Base-by-base conservation (phyloP, 2,113 vertebrate genomes). In the Glaucidium brasilianum region DNA sequence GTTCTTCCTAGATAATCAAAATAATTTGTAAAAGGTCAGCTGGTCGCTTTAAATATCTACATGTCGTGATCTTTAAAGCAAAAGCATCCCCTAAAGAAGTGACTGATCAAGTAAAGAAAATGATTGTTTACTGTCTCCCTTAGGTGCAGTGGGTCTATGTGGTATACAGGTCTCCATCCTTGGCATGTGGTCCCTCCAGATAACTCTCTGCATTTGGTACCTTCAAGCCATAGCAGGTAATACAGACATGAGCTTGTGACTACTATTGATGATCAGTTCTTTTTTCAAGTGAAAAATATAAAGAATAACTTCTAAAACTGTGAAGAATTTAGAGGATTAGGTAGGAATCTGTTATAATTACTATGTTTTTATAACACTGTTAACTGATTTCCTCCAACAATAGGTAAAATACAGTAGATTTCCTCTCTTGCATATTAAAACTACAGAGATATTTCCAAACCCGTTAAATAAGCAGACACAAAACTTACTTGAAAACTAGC, bases 1-100 rank as follows among this genome's bases (percentile, higher is more conserved):
- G 98, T 99, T 99, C 98, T 99, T 99, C 97, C 99, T 99, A 98
- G 43, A 97, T 64, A 26, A 97, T 37, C 83, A 94, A 97, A 94
- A 96, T 79, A 78, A 89, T 90, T 96, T 96, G 93, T 86, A 80
- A 96, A 96, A 96, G 67, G 88, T 98, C 69, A 98, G 82, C 56
- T 96, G 78, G 92, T 79, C 60, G 72, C n/a, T 81, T 88, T 14
- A 74, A 91, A 77, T 68, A 55, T 12, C n/a, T 41, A 34, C 39
- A 66, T 19, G 30, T 37, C 37, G 71, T 49, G n/a, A 92, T 59
- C 27, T 81, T 93, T 39, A 85, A 75, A 93, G 59, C 37, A 93
- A 94, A 78, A 87, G 39, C 34, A 85, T 41, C 5, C 32, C 7
- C 12, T 29, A 34, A 74, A 52, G 26, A 53, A 76, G 34, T 17